Evolutionary conservation across 2,797 vertebrate species (phyloP), one percentile per base, ranked within the genome.

Genomic region (Anniella stebbinsi): DNA sequence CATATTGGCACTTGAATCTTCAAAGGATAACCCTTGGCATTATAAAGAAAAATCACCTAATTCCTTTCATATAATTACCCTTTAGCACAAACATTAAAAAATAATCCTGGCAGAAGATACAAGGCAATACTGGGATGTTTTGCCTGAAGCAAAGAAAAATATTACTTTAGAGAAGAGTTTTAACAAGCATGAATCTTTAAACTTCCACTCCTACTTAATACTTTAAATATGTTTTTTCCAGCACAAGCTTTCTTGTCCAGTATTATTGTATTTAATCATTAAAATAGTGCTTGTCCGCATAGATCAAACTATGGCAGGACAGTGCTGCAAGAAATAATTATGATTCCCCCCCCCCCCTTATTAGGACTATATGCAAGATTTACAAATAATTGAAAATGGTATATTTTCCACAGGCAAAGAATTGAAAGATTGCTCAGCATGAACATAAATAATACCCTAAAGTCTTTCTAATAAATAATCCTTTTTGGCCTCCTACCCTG

Each of bases 31-130:
- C 28, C 10, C 57, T 70, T 60, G n/a, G 25, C 93, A 86, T 0
- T 63, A 87, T 13, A 48, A 33, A 28, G 86, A 25, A 89, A 92
- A 91, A 86, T 67, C 36, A 36, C 38, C 38, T 54, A 38, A 13
- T 69, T 60, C 9, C 1, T 89, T 94, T 80, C 54, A 89, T 78
- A 92, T 91, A 92, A n/a, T 9, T 86, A 77, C 3, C 33, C 60
- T 80, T 88, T 54, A 87, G 25, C 80, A 69, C 33, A 92, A 87
- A 82, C 1, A 66, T 66, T 30, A 84, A 2, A 91, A 38, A 82
- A 8, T 5, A 36, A n/a, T 13, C 54, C 30, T 88, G 25, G 1
- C 67, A 89, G n/a, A n/a, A 82, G 25, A 90, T 75, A 33, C 73
- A 91, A 86, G 38, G 18, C 33, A 92, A 87, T 89, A 4, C 12